Evolutionary conservation across 2,888 invertebrate genomes (phyloP).

Genomic region (Molorchus minor): DNA sequence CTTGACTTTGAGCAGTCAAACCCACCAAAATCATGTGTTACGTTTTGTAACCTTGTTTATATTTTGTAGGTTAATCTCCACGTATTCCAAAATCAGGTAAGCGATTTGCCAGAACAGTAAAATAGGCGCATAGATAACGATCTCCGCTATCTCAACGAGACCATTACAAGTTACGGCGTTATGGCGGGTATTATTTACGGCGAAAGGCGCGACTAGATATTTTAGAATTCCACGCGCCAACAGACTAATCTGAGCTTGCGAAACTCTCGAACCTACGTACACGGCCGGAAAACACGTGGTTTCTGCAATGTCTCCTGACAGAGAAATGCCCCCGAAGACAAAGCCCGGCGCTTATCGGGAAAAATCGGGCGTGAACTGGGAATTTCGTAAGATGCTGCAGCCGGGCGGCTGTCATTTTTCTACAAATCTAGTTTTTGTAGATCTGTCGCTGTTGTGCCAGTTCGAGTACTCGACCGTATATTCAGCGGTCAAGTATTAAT

Average conservation of each 20-base stretch:
- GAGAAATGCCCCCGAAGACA: conserved; percentile 16
- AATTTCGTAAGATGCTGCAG: conserved; percentile 4
- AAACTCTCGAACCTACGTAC: conserved; percentile 14
- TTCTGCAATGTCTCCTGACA: conserved; percentile 15
- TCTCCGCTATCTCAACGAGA: conserved; percentile 32
- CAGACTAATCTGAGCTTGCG: conserved; percentile 20
- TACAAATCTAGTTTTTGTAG: not conserved
- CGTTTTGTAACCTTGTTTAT: too few relatives aligned
- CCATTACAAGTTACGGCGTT: conserved; percentile 33
- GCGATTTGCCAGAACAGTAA: conserved; percentile 19
- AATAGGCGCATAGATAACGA: conserved; percentile 31
- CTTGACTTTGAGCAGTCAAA: too few relatives aligned
- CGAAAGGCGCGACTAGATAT: conserved; percentile 45
- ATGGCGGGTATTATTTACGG: conserved; percentile 30
- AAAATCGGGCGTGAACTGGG: conserved; percentile 12
- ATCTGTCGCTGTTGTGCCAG: conserved; percentile 4
- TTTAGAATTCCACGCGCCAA: conserved; percentile 42
- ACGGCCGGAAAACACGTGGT: conserved; percentile 4
- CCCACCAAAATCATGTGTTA: too few relatives aligned
- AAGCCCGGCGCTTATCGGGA: conserved; percentile 12
- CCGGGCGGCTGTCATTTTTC: conserved; percentile 2
- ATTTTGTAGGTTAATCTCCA: not conserved
- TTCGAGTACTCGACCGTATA: conserved; percentile 1
- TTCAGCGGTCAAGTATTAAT: too few relatives aligned
- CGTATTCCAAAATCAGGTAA: conserved; percentile 14